A percentile compares a stretch with the other conserved stretches of the same genome.
Conservation (phyloP, 2,888 invertebrate genomes). For the Conistra vaccinii region DNA sequence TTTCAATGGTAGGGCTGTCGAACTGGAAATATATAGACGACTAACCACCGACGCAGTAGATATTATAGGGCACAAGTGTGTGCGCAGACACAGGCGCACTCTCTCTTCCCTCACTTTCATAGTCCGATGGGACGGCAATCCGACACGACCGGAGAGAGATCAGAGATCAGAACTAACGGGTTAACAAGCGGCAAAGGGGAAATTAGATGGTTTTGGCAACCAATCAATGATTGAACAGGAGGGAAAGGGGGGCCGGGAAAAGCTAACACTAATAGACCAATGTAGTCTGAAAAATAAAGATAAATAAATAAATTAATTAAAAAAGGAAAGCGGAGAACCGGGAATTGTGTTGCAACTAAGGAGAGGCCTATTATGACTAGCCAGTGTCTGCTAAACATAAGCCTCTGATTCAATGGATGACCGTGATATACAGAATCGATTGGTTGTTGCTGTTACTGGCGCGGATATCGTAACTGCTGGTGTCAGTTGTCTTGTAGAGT, state of each 20-base stretch:
- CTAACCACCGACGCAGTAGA: background rate
- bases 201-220: background rate
- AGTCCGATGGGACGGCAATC: background rate
- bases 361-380: background rate
- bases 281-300: too few species aligned
- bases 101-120: background rate
- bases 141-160: background rate
- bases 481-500: background rate
- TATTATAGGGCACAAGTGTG: background rate
- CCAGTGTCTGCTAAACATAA: background rate
- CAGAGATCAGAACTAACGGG: too few species aligned
- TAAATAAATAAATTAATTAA: too few species aligned
- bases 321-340: rapidly evolving
- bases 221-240: background rate
- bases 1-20: conserved; percentile 30
- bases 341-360: background rate
- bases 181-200: background rate
- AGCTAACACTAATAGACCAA: too few species aligned
- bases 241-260: background rate
- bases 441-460: background rate
- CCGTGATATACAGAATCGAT: background rate
- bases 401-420: background rate
- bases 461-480: background rate
- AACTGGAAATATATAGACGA: background rate
- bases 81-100: background rate